Evolutionary conservation across 2,113 vertebrate genomes (phyloP).

Genomic region (Antennarius striatus): DNA sequence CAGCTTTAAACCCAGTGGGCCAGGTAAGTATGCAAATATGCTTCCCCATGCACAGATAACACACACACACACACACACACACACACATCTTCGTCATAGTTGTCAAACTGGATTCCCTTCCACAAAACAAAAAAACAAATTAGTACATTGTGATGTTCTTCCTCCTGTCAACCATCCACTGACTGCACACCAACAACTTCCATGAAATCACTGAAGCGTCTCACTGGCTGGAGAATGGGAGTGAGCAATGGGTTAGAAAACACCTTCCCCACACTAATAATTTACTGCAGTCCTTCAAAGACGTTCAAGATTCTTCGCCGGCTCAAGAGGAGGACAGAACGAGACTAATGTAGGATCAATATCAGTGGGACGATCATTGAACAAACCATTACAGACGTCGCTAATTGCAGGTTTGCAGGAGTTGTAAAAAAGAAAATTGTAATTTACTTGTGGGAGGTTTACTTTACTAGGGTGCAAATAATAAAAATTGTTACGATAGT

Average conservation of each 20-base stretch:
- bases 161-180: conserved; percentile 22
- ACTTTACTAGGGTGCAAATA: background rate
- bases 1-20: conserved; percentile 25
- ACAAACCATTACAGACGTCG: conserved; percentile 46
- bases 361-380: conserved; percentile 40
- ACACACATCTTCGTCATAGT: conserved; percentile 61
- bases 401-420: conserved; percentile 38
- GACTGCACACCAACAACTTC: conserved; percentile 8
- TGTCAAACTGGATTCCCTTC: conserved; percentile 78
- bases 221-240: conserved; percentile 17
- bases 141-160: conserved; percentile 59
- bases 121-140: conserved; percentile 22
- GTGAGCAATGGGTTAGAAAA: conserved; percentile 15
- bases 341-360: conserved; percentile 65
- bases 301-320: conserved; percentile 54
- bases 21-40: conserved; percentile 67
- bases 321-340: conserved; percentile 14
- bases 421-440: background rate
- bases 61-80: conserved; percentile 42
- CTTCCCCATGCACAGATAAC: conserved; percentile 51
- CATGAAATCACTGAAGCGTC: conserved; percentile 15
- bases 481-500: no score
- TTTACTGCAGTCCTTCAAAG: conserved; percentile 53
- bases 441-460: background rate
- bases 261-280: conserved; percentile 51